Evolutionary conservation across 2,113 vertebrate genomes (phyloP).

Genomic region (Syngnathus typhle): DNA sequence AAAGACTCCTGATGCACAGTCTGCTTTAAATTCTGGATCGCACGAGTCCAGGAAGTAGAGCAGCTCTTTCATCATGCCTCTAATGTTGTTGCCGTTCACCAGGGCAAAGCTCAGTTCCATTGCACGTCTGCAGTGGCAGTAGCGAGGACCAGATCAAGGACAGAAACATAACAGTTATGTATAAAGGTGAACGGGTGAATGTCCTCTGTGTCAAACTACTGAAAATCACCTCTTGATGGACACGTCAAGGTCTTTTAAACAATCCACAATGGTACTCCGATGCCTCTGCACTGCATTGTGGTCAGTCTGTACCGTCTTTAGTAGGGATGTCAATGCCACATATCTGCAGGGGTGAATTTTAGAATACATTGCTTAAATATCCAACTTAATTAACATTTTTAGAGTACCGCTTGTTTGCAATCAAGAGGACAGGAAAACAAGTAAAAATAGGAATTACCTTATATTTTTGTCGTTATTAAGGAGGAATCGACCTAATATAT

Average conservation of each 20-base stretch:
- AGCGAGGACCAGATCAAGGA: conserved; percentile 10
- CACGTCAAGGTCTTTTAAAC: conserved; percentile 96
- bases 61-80: conserved; percentile 99
- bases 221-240: conserved; percentile 89
- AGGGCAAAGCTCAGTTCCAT: conserved; percentile 99
- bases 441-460: conserved; percentile 64
- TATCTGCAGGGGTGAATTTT: conserved; percentile 71
- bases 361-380: background rate
- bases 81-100: conserved; percentile 97
- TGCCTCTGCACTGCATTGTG: conserved; percentile 98
- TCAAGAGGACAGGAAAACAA: background rate
- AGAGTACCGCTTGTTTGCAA: too few relatives aligned
- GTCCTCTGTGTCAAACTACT: background rate
- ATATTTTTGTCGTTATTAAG: conserved; percentile 99
- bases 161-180: background rate
- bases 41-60: conserved; percentile 98
- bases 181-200: background rate
- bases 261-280: conserved; percentile 97
- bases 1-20: conserved; percentile 97
- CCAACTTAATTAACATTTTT: background rate
- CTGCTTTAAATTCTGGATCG: conserved; percentile 98
- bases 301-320: conserved; percentile 98
- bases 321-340: conserved; percentile 93
- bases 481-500: conserved; percentile 97
- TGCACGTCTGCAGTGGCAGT: conserved; percentile 77